Percentiles rank a stretch among this genome's conserved stretches.
Conservation (phyloP, 2,797 vertebrate species). For the Chelon auratus region DNA sequence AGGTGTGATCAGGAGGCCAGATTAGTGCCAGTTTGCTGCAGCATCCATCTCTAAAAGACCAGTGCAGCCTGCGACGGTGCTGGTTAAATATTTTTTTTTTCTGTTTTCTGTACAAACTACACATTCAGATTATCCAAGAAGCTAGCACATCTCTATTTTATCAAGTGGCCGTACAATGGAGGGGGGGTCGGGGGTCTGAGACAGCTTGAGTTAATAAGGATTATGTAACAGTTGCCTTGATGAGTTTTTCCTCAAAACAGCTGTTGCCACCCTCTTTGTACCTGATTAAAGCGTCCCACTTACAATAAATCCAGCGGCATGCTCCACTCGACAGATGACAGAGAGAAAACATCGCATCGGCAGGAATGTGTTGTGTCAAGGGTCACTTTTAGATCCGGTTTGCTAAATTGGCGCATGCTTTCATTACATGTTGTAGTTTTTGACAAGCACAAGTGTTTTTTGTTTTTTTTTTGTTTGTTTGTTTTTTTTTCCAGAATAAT, state of each 20-base stretch:
- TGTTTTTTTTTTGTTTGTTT: neutral
- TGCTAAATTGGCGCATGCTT: slow-evolving; percentile 4
- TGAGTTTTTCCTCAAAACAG: slow-evolving; percentile 85
- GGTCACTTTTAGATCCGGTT: slow-evolving; percentile 23
- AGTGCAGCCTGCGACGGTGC: neutral
- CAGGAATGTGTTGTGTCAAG: slow-evolving; percentile 24
- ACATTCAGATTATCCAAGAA: slow-evolving; percentile 41
- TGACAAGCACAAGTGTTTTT: neutral
- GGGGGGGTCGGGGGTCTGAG: slow-evolving; percentile 27
- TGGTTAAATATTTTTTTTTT: neutral
- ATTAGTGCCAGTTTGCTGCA: slow-evolving; percentile 4
- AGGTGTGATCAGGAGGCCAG: slow-evolving; percentile 19
- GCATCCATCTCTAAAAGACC: neutral
- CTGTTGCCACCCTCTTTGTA: slow-evolving; percentile 74
- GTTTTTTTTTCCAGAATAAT: neutral
- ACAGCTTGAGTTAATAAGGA: slow-evolving; percentile 80
- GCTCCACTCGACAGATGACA: slow-evolving; percentile 44
- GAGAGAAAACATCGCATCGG: slow-evolving; percentile 35
- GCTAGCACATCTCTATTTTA: slow-evolving; percentile 60
- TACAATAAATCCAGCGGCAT: slow-evolving; percentile 64
- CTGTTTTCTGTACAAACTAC: slow-evolving; percentile 9
- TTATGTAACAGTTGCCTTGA: slow-evolving; percentile 80
- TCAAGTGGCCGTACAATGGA: slow-evolving; percentile 59
- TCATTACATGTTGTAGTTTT: neutral
- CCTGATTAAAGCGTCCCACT: slow-evolving; percentile 79